Percentiles rank a stretch among this genome's conserved stretches.
These are phyloP conservation scores for Pontoporia blainvillei DNA, from an alignment of 2,113 vertebrate genomes.

Conservation along the genomic window DNA sequence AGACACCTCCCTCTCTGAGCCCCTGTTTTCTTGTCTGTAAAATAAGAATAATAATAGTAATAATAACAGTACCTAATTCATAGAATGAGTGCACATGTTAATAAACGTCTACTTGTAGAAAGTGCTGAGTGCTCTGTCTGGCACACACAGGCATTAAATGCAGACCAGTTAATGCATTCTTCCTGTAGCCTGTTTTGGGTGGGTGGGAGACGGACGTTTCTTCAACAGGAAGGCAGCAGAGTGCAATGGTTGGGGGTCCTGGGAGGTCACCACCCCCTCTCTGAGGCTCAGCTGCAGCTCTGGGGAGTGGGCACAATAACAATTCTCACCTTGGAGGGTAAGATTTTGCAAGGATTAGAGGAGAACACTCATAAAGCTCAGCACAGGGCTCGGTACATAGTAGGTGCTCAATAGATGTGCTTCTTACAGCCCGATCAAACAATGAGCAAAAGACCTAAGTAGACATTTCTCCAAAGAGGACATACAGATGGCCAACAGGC, in stretches of 20 bases:
- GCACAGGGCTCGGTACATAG: neutral
- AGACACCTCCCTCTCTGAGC: neutral
- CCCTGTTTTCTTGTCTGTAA: neutral
- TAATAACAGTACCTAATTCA: too few species aligned
- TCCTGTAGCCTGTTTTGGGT: neutral
- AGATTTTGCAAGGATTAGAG: neutral
- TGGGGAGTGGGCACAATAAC: neutral
- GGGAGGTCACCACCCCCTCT: neutral
- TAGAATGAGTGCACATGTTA: neutral
- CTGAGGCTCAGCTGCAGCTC: neutral
- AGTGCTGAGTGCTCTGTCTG: neutral
- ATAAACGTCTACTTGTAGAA: neutral
- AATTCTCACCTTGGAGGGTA: neutral
- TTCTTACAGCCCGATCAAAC: neutral
- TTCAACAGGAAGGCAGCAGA: neutral
- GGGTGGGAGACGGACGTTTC: neutral
- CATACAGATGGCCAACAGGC: neutral
- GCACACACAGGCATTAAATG: neutral
- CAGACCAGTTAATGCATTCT: fast-evolving
- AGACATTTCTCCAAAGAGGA: neutral
- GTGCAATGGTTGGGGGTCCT: neutral
- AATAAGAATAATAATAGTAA: neutral
- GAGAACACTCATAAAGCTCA: neutral
- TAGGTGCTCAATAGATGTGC: neutral
- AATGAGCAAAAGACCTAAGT: neutral